phyloP scores from a whole-genome alignment of 2,888 invertebrate genomes.

The Iselma pallidipennis region DNA sequence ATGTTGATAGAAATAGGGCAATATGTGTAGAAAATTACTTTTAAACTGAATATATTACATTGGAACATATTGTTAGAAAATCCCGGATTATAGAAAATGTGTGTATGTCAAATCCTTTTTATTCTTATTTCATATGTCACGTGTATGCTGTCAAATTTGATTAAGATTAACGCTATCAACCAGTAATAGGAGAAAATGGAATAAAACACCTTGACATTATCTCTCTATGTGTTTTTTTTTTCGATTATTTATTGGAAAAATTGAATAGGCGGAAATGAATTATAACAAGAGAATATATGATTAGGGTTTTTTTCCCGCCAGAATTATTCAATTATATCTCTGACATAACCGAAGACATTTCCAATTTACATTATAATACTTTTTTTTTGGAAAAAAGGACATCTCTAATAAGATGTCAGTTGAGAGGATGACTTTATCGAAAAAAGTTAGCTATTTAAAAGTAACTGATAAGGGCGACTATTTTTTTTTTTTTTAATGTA shows the following conservation, averaged over 20 bases:
- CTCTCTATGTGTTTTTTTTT: neutral
- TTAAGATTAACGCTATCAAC: slow-evolving; percentile 43
- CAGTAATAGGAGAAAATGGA: neutral
- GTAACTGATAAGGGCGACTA: too few relatives aligned
- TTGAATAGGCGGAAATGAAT: too few relatives aligned
- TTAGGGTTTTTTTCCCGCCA: too few relatives aligned
- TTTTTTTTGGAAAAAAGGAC: too few relatives aligned
- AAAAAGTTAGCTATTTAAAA: too few relatives aligned
- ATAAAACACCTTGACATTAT: slow-evolving; percentile 1
- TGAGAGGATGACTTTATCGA: too few relatives aligned
- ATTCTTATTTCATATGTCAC: slow-evolving; percentile 42
- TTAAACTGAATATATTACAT: slow-evolving; percentile 53
- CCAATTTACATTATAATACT: too few relatives aligned
- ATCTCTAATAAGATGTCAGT: too few relatives aligned
- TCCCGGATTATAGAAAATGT: slow-evolving; percentile 48
- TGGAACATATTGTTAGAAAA: slow-evolving; percentile 45
- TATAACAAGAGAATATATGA: too few relatives aligned
- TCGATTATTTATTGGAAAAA: neutral
- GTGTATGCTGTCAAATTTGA: slow-evolving; percentile 48
- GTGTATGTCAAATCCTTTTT: slow-evolving; percentile 40
- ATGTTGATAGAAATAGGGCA: slow-evolving; percentile 52
- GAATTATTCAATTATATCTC: too few relatives aligned
- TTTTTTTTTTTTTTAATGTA: too few relatives aligned
- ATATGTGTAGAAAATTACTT: slow-evolving; percentile 53
- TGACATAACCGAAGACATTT: too few relatives aligned